phyloP scores from a whole-genome alignment of 2,113 vertebrate species.

The Heterochromis multidens region DNA sequence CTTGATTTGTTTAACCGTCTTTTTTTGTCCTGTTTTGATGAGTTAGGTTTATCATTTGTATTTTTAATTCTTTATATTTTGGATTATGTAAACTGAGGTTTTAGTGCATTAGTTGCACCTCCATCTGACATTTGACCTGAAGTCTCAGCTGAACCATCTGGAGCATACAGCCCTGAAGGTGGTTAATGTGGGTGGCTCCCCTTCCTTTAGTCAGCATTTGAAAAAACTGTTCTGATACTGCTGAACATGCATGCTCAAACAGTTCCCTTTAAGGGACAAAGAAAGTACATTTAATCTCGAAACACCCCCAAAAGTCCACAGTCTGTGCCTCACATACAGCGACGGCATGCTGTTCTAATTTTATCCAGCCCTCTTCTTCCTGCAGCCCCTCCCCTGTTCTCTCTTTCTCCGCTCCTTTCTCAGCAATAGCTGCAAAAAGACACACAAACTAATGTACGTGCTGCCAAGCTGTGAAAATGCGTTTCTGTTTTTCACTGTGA shows the following conservation, averaged over 20 bases:
- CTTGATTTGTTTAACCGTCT: no score
- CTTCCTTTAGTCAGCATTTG: not conserved
- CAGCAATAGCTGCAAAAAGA: no score
- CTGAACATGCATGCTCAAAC: not conserved
- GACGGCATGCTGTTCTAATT: not conserved
- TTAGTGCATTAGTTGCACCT: not conserved
- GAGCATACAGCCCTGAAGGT: no score
- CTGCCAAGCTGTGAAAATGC: no score
- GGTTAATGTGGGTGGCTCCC: not conserved
- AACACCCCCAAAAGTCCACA: not conserved
- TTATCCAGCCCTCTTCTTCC: not conserved
- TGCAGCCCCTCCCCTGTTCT: no score
- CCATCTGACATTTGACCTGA: not conserved
- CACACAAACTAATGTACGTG: no score
- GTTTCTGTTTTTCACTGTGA: no score
- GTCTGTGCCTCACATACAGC: not conserved
- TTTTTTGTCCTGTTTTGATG: no score
- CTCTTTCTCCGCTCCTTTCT: not conserved
- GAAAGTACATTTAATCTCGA: not conserved
- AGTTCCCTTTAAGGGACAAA: not conserved
- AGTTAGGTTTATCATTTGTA: no score
- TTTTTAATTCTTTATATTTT: not conserved
- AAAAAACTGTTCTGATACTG: rapidly evolving
- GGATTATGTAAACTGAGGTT: not conserved
- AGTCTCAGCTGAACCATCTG: not conserved